Conservation (phyloP, 2,797 vertebrate genomes). For the Miichthys miiuy region DNA sequence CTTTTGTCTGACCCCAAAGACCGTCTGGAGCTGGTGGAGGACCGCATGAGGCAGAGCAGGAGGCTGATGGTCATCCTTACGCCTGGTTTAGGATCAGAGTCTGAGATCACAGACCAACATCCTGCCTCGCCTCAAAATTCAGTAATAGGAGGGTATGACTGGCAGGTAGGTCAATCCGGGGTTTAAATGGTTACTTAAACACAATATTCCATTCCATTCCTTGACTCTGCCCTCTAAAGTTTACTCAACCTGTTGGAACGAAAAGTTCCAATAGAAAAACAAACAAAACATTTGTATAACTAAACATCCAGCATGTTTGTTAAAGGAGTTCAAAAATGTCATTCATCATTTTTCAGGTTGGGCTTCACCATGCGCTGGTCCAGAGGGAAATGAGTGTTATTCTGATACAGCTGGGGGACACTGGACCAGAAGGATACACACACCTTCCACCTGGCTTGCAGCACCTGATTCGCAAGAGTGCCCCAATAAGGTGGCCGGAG, state of each 20-base stretch:
- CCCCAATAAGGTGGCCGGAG: slow-evolving; percentile 86
- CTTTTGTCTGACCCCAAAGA: slow-evolving; percentile 59
- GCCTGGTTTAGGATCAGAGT: slow-evolving; percentile 25
- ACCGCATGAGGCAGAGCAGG: slow-evolving; percentile 85
- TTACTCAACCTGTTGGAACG: background rate
- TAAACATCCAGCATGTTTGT: background rate
- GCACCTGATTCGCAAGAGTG: slow-evolving; percentile 84
- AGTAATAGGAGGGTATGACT: slow-evolving; percentile 79
- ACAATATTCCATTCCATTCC: too few relatives aligned
- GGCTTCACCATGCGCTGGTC: slow-evolving; percentile 87
- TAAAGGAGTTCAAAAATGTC: background rate
- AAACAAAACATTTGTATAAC: background rate
- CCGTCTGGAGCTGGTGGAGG: slow-evolving; percentile 78
- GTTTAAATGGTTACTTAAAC: background rate
- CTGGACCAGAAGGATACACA: slow-evolving; percentile 50
- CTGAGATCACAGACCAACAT: slow-evolving; percentile 6
- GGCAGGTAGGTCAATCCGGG: slow-evolving; percentile 76
- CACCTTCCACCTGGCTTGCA: slow-evolving; percentile 84
- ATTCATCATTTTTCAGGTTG: slow-evolving; percentile 67
- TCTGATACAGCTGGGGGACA: slow-evolving; percentile 87
- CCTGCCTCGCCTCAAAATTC: slow-evolving; percentile 15
- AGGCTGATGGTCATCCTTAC: slow-evolving; percentile 88
- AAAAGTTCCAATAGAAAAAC: background rate
- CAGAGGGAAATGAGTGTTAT: slow-evolving; percentile 86
- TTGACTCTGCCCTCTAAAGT: background rate